Evolutionary conservation across 2,113 vertebrate species (phyloP).

Genomic region (Lates calcarifer): DNA sequence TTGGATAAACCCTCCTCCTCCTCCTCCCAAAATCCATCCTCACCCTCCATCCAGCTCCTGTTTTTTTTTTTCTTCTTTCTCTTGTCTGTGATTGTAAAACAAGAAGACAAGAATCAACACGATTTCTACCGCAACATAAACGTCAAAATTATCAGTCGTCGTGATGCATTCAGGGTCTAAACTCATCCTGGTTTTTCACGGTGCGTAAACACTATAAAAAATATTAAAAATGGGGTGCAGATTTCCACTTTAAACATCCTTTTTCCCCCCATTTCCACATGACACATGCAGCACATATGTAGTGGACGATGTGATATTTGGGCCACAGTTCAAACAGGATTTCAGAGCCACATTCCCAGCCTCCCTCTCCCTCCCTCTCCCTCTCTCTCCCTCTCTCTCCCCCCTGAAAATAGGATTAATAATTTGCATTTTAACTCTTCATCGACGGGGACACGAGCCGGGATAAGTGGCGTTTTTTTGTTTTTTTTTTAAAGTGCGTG

Average conservation of each 20-base stretch:
- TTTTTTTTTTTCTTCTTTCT: slow-evolving; percentile 31
- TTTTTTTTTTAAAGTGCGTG: slow-evolving; percentile 50
- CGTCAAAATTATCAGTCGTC: too few relatives aligned
- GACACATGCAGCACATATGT: slow-evolving; percentile 30
- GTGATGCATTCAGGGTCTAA: too few relatives aligned
- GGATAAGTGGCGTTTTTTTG: slow-evolving; percentile 64
- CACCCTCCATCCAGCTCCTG: slow-evolving; percentile 44
- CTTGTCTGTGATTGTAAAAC: slow-evolving; percentile 15
- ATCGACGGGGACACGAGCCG: slow-evolving; percentile 52
- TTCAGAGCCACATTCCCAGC: slow-evolving; percentile 72
- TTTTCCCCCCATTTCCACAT: slow-evolving; percentile 33
- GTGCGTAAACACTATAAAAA: too few relatives aligned
- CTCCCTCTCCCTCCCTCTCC: too few relatives aligned
- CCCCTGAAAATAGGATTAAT: slow-evolving; percentile 75
- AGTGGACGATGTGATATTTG: slow-evolving; percentile 65
- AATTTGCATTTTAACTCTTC: slow-evolving; percentile 81
- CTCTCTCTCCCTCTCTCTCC: too few relatives aligned
- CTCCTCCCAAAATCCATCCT: slow-evolving; percentile 43
- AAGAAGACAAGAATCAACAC: neutral
- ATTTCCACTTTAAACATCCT: neutral
- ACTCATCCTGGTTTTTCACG: too few relatives aligned
- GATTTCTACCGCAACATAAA: too few relatives aligned
- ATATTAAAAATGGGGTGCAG: slow-evolving; percentile 10
- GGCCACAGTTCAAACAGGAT: slow-evolving; percentile 73
- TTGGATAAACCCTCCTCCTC: slow-evolving; percentile 60